Evolutionary conservation across 2,113 vertebrate species (phyloP).

Genomic region (Corythornis vintsioides): DNA sequence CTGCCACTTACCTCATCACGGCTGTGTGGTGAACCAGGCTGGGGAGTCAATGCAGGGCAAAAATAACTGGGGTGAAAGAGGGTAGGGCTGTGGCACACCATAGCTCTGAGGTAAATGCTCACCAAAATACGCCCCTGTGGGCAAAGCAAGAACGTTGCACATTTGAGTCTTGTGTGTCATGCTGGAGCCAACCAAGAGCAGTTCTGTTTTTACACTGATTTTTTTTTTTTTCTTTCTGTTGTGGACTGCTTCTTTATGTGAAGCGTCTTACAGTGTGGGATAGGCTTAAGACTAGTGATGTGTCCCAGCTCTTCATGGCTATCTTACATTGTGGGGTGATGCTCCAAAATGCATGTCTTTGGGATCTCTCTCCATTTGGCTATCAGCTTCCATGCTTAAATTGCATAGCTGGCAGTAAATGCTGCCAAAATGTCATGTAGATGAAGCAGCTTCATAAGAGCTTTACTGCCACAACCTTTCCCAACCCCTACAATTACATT

Average conservation of each 20-base stretch:
- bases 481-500: slow-evolving; percentile 58
- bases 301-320: background rate
- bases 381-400: background rate
- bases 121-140: background rate
- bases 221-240: background rate
- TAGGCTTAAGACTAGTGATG: background rate
- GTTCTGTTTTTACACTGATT: background rate
- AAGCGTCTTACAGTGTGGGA: background rate
- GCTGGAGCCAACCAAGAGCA: background rate
- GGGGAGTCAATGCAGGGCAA: background rate
- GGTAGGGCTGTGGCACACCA: background rate
- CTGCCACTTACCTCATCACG: rapidly evolving
- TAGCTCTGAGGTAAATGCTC: background rate
- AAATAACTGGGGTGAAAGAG: background rate
- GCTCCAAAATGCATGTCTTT: background rate
- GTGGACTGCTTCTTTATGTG: background rate
- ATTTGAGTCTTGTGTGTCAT: background rate
- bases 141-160: background rate
- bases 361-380: background rate
- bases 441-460: slow-evolving; percentile 38
- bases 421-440: slow-evolving; percentile 46
- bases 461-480: slow-evolving; percentile 60
- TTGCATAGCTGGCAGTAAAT: slow-evolving; percentile 34
- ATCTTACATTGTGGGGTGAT: background rate
- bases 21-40: background rate